Evolutionary conservation across 2,797 vertebrate genomes (phyloP).

Genomic region (Coregonus suidteri): DNA sequence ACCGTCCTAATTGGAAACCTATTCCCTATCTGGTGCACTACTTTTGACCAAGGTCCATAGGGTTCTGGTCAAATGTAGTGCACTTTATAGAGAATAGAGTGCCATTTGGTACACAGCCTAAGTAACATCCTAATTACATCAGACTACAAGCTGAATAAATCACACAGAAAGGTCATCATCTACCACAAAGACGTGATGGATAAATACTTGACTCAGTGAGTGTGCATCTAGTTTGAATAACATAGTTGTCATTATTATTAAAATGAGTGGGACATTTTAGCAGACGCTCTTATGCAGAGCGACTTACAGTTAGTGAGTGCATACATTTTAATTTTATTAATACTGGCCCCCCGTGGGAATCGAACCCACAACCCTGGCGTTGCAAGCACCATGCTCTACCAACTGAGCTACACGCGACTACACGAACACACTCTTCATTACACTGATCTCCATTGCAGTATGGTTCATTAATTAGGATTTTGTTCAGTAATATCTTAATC

Average conservation of each 20-base stretch:
- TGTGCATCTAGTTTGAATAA: not conserved
- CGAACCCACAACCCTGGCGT: too few relatives aligned
- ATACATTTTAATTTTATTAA: too few relatives aligned
- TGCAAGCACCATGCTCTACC: too few relatives aligned
- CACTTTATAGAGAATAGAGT: too few relatives aligned
- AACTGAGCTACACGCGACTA: not conserved
- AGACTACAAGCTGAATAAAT: not conserved
- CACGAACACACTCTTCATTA: conserved; percentile 21
- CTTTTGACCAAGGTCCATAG: not conserved
- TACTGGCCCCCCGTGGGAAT: too few relatives aligned
- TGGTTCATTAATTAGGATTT: conserved; percentile 27
- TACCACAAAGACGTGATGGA: conserved; percentile 5
- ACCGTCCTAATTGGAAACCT: too few relatives aligned
- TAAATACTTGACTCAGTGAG: conserved; percentile 9
- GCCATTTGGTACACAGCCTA: too few relatives aligned
- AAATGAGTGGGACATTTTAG: not conserved
- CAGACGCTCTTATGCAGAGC: too few relatives aligned
- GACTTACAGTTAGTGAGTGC: too few relatives aligned
- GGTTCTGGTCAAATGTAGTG: not conserved
- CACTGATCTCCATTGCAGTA: conserved; percentile 20
- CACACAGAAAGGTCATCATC: not conserved
- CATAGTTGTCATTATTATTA: not conserved
- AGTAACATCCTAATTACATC: not conserved
- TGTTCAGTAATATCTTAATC: conserved; percentile 35
- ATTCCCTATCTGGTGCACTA: too few relatives aligned